Conservation (phyloP, 1,140 invertebrate species). For the Listronotus oregonensis region DNA sequence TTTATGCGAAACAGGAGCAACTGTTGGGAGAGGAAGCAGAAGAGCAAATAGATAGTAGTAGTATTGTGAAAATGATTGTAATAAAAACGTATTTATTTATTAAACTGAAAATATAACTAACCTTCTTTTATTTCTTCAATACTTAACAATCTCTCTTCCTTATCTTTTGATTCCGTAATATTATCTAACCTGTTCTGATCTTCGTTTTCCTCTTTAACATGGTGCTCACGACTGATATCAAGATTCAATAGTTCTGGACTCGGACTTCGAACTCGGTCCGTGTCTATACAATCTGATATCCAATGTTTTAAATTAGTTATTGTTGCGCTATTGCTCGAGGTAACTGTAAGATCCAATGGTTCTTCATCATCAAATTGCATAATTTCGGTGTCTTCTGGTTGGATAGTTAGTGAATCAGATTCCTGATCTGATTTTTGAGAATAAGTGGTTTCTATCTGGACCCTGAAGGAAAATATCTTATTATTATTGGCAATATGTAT, state of each 20-base stretch:
- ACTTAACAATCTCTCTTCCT: conserved; percentile 22
- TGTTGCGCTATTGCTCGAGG: conserved; percentile 10
- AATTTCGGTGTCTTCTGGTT: conserved; percentile 5
- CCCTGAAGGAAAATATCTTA: background rate
- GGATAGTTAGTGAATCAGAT: background rate
- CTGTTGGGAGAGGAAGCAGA: no score
- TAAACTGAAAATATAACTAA: no score
- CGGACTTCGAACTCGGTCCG: conserved; percentile 32
- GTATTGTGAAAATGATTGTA: no score
- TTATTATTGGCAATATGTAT: background rate
- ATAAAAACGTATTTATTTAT: no score
- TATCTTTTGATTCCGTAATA: background rate
- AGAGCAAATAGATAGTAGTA: no score
- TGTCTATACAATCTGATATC: conserved; percentile 37
- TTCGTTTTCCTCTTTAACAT: background rate
- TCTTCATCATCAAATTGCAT: conserved; percentile 19
- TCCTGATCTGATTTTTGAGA: conserved; percentile 7
- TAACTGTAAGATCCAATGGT: conserved; percentile 28
- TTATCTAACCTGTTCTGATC: conserved; percentile 10
- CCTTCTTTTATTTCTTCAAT: conserved; percentile 42
- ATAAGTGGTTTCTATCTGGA: background rate
- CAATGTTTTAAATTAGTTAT: conserved; percentile 38
- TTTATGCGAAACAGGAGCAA: no score
- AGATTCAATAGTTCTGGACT: conserved; percentile 38
- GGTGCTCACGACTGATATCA: conserved; percentile 4